Evolutionary conservation across 2,888 invertebrate species (phyloP), one percentile per base, ranked within the genome.

Genomic region (Polylopha cassiicola): DNA sequence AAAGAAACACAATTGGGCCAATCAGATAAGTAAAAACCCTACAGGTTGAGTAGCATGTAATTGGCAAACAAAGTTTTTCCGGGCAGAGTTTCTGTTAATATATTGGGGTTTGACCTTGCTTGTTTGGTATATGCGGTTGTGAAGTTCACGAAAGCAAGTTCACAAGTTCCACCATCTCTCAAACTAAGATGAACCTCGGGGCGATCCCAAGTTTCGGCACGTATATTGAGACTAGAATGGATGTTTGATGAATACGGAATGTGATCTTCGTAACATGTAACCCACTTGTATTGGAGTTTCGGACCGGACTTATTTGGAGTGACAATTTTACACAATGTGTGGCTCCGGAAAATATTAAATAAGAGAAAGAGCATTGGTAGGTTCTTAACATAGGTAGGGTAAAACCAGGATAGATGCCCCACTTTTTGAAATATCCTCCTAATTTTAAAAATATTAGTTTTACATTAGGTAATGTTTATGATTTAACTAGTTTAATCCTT

Each of bases 191-290:
- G 74, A 75, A 72, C 74, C 78, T 66, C 62, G 56, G 47, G 68
- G 77, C 73, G 64, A 53, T 62, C 58, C 62, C 58, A 76, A 76
- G 70, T 77, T 77, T 62, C 59, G 37, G 63, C 64, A 66, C 70
- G 69, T 73, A 73, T 73, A 74, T 75, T 69, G 70, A 63, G 68
- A 72, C 65, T 56, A 63, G 71, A 72, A 72, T 73, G 64, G 70
- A 60, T 75, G 73, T 77, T 78, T 77, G 77, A 75, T 74, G 73
- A 74, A 74, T 71, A 70, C 66, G 64, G 69, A 69, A 68, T 70
- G 62, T 58, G 68, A 65, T 66, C 60, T 57, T 50, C 46, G 56
- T 53, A 54, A 55, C 55, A 54, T 58, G 56, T 56, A 42, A 38
- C 34, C 41, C 24, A 26, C 30, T 36, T 41, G 36, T 41, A 30